phyloP scores from a whole-genome alignment of 2,113 vertebrate species.

The Cyprinodon tularosa region DNA sequence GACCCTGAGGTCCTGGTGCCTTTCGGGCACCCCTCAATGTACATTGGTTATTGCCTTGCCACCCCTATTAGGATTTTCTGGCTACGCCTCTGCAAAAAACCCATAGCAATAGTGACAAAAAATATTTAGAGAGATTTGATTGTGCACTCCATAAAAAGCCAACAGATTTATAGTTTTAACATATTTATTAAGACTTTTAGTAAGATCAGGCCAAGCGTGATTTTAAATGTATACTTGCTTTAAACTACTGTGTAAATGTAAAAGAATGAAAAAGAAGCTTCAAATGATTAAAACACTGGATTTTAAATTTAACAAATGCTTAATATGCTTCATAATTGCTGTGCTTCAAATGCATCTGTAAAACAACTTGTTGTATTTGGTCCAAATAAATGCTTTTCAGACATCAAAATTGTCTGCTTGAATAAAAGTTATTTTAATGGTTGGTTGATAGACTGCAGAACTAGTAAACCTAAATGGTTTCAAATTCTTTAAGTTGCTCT shows the following conservation, averaged over 20 bases:
- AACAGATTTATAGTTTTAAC: neutral
- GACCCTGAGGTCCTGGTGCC: too few relatives aligned
- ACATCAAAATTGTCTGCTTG: neutral
- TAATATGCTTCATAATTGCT: neutral
- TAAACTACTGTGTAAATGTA: neutral
- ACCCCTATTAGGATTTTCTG: too few relatives aligned
- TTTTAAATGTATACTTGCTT: neutral
- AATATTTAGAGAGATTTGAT: too few relatives aligned
- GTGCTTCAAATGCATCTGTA: neutral
- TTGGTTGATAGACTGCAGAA: neutral
- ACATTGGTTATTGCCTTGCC: too few relatives aligned
- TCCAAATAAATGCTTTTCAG: neutral
- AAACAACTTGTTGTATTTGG: neutral
- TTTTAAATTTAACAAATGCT: neutral
- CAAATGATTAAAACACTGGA: neutral
- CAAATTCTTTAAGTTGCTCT: neutral
- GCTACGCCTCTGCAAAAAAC: too few relatives aligned
- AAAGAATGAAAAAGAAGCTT: neutral
- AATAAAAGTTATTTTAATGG: neutral
- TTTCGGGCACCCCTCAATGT: too few relatives aligned
- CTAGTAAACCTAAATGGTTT: neutral
- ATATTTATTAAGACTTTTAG: neutral
- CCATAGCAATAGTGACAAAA: too few relatives aligned
- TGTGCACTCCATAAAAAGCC: neutral
- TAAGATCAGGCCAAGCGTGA: neutral